Base-by-base conservation (phyloP, 2,888 invertebrate species). In the Cryptocephalus moraei region DNA sequence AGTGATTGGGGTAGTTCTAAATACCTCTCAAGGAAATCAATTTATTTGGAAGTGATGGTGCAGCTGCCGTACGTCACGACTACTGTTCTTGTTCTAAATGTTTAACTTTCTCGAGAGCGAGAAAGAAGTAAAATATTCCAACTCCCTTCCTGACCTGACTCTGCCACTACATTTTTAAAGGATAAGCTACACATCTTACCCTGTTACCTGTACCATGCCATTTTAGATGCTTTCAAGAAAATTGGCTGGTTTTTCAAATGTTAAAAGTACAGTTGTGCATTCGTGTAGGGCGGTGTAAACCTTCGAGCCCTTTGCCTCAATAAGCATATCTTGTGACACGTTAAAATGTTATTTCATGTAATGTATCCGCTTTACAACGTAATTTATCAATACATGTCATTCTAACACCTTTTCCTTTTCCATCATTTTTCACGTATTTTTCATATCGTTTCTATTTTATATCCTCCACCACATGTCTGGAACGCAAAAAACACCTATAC, bases 161-260 rank as follows among this genome's bases (percentile, higher is more conserved):
- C 60, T 55, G 54, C 58, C 60, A 57, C 65, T 66, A 64, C 65
- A 66, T 65, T 65, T 65, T 65, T 66, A 66, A 66, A 65, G 62
- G 63, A 64, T 64, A 62, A 60, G 61, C 63, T 61, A 62, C 63
- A 62, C 60, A 61, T 64, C 56, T 59, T 52, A 58, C 57, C 59
- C 48, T 63, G 60, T 63, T 58, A 57, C 61, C 62, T 62, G 59
- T 59, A 44, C 49, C 41, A 40, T 47, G 62, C 58, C 61, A 58
- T 60, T 63, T 59, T 58, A 59, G 63, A 66, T 62, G 66, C 66
- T 66, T 66, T 66, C 65, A 65, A 62, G 65, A 56, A 66, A 65
- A 66, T 66, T 66, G 65, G 58, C 59, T 60, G 56, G 48, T 59
- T 59, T 56, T 50, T 49, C 55, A 55, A 57, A 57, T 57, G 54